phyloP scores from a whole-genome alignment of 2,888 invertebrate species.

The Busseola fusca region DNA sequence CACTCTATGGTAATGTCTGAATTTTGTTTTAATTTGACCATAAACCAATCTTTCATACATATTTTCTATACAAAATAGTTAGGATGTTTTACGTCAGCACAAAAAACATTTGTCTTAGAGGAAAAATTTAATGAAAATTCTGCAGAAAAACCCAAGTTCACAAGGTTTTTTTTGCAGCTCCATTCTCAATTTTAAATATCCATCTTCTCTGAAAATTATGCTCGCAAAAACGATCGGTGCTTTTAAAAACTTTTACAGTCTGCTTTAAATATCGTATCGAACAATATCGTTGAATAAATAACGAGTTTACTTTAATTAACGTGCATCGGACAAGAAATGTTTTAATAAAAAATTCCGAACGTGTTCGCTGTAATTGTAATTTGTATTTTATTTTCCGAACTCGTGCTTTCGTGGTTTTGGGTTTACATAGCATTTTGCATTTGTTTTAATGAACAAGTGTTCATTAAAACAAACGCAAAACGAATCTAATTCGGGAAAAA shows the following conservation, averaged over 20 bases:
- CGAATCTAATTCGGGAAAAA: not conserved
- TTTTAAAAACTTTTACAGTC: conserved; percentile 3
- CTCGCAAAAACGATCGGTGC: not conserved
- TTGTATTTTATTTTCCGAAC: not conserved
- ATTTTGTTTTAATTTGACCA: too few relatives aligned
- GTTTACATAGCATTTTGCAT: not conserved
- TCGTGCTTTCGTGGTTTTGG: not conserved
- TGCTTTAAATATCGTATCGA: conserved; percentile 9
- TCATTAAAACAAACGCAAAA: too few relatives aligned
- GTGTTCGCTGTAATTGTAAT: conserved; percentile 2
- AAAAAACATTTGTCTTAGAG: not conserved
- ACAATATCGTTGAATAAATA: conserved; percentile 21
- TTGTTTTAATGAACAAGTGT: not conserved
- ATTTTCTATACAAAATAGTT: not conserved
- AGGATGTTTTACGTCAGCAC: not conserved
- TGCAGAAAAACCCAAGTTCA: not conserved
- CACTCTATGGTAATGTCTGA: too few relatives aligned
- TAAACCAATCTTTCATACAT: not conserved
- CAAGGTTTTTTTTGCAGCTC: not conserved
- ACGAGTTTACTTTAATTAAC: conserved; percentile 19
- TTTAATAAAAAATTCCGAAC: not conserved
- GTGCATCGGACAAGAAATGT: not conserved
- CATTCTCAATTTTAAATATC: conserved; percentile 5
- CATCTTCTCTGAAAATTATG: not conserved
- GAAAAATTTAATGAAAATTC: not conserved